phyloP scores from a whole-genome alignment of 2,888 invertebrate species.

The Drosophila atripex region DNA sequence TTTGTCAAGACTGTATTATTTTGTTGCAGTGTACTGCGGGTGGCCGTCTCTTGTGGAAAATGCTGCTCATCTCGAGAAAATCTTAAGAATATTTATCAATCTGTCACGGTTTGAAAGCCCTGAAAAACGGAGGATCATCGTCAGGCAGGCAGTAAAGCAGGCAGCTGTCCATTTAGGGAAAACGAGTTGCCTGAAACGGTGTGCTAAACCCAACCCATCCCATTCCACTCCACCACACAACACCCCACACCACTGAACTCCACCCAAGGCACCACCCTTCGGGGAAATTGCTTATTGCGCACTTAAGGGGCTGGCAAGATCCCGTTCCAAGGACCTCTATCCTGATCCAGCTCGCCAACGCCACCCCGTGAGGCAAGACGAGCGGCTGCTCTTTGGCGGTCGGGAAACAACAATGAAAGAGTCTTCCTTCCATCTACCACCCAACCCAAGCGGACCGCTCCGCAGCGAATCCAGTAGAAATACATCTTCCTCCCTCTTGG shows the following conservation, averaged over 20 bases:
- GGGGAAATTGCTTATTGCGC: conserved; percentile 35
- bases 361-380: conserved; percentile 62
- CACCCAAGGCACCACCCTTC: conserved; percentile 18
- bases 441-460: conserved; percentile 18
- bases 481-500: conserved; percentile 29
- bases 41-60: conserved; percentile 38
- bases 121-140: conserved; percentile 15
- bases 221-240: conserved; percentile 20
- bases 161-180: conserved; percentile 68
- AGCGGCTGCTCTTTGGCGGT: conserved; percentile 69
- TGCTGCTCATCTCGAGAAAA: conserved; percentile 25
- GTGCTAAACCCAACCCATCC: conserved; percentile 50
- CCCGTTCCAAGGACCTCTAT: conserved; percentile 36
- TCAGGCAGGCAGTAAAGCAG: conserved; percentile 41
- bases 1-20: no score
- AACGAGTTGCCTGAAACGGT: conserved; percentile 57
- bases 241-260: neutral
- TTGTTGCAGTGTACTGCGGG: conserved; percentile 50
- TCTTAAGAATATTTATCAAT: conserved; percentile 62
- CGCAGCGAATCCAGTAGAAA: neutral
- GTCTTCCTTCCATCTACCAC: conserved; percentile 52
- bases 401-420: conserved; percentile 15
- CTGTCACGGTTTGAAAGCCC: conserved; percentile 52
- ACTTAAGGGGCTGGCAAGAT: conserved; percentile 29
- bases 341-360: conserved; percentile 55